A percentile compares a stretch with the other conserved stretches of the same genome.
Conservation (phyloP, 2,888 invertebrate species). For the Diloba caeruleocephala region DNA sequence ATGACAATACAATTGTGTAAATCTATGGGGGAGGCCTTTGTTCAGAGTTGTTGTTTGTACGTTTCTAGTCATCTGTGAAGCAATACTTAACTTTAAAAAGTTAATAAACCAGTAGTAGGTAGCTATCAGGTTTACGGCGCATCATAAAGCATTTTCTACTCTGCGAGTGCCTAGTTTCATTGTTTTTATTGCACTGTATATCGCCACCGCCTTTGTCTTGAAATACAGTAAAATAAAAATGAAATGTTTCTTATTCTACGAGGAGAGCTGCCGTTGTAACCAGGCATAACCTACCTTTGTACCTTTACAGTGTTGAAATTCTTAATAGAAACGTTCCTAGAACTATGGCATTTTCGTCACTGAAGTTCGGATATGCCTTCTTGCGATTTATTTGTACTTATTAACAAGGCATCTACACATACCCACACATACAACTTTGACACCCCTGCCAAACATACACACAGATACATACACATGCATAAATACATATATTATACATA, state of each 20-base stretch:
- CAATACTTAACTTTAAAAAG: constrained; percentile 2
- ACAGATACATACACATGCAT: too few relatives aligned
- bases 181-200: constrained; percentile 25
- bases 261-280: not conserved
- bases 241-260: constrained; percentile 8
- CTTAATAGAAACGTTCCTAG: not conserved
- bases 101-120: constrained; percentile 17
- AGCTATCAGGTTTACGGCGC: constrained; percentile 12
- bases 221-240: constrained; percentile 28
- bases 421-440: too few relatives aligned
- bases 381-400: too few relatives aligned
- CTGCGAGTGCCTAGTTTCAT: constrained; percentile 8
- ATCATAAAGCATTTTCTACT: constrained; percentile 23
- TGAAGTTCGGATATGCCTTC: too few relatives aligned
- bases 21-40: too few relatives aligned
- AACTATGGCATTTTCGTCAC: too few relatives aligned
- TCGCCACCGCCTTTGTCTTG: constrained; percentile 12
- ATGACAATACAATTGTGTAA: too few relatives aligned
- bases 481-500: too few relatives aligned
- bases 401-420: too few relatives aligned
- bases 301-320: not conserved
- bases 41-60: too few relatives aligned
- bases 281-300: too few relatives aligned
- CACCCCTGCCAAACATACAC: too few relatives aligned
- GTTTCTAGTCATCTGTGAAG: not conserved